Evolutionary conservation across 2,888 invertebrate species (phyloP).

Genomic region (Camptogramma bilineatum): DNA sequence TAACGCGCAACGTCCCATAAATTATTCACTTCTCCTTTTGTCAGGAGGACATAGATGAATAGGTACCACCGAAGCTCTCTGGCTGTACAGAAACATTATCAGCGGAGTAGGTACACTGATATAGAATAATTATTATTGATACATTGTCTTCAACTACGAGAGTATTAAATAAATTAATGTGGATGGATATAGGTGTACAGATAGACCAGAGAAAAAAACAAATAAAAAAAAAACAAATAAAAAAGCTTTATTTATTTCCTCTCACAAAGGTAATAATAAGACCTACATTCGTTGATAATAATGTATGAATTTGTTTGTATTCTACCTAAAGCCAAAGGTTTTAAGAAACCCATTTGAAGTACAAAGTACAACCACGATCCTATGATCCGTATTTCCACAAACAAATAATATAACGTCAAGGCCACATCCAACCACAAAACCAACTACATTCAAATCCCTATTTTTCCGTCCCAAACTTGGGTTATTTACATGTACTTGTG

Average conservation of each 20-base stretch:
- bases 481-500: constrained; percentile 24
- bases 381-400: constrained; percentile 14
- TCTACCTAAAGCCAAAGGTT: not conserved
- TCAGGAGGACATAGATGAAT: not conserved
- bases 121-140: no score
- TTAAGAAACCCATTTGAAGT: not conserved
- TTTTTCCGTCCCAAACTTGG: constrained; percentile 23
- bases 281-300: not conserved
- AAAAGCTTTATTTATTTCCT: not conserved
- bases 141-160: no score
- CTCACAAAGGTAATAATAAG: not conserved
- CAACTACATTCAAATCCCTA: constrained; percentile 19
- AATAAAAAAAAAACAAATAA: no score
- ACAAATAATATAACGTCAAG: constrained; percentile 25
- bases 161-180: no score
- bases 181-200: no score
- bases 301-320: not conserved
- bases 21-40: not conserved
- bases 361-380: constrained; percentile 20
- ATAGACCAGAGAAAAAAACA: no score
- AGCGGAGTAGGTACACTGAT: no score
- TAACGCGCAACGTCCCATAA: not conserved
- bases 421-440: constrained; percentile 18
- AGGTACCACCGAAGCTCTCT: not conserved
- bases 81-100: not conserved